Percentiles rank a stretch among this genome's conserved stretches.
Conservation (phyloP, 64 coral and sea anemone species). For the Cladopsammia gracilis region DNA sequence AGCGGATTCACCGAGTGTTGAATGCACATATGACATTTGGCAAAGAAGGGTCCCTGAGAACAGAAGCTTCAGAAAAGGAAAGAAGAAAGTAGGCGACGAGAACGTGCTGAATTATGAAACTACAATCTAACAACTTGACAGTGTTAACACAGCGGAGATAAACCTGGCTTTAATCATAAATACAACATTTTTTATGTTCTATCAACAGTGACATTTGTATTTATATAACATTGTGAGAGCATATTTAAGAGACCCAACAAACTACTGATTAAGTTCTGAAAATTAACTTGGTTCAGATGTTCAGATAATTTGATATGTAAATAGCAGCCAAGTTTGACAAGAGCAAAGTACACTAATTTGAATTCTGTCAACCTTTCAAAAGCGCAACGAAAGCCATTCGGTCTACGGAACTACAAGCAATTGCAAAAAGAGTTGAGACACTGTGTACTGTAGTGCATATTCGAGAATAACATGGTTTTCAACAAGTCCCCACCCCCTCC, state of each 20-base stretch:
- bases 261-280: background rate
- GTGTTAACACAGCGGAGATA: too few species aligned
- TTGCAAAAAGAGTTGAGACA: too few species aligned
- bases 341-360: background rate
- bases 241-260: background rate
- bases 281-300: background rate
- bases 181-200: too few species aligned
- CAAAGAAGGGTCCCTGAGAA: conserved; percentile 65
- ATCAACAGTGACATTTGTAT: background rate
- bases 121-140: conserved; percentile 28
- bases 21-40: conserved; percentile 78
- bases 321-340: background rate
- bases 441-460: too few species aligned
- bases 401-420: too few species aligned
- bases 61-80: conserved; percentile 56
- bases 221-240: background rate
- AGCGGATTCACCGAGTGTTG: conserved; percentile 38
- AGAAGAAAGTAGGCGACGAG: conserved; percentile 34
- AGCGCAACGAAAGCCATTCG: too few species aligned
- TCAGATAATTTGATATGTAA: conserved; percentile 4
- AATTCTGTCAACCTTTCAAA: background rate
- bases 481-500: too few species aligned
- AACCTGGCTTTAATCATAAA: background rate
- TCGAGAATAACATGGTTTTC: too few species aligned
- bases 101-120: conserved; percentile 51